Conservation (phyloP, 2,888 invertebrate genomes). For the Malacosoma neustria region DNA sequence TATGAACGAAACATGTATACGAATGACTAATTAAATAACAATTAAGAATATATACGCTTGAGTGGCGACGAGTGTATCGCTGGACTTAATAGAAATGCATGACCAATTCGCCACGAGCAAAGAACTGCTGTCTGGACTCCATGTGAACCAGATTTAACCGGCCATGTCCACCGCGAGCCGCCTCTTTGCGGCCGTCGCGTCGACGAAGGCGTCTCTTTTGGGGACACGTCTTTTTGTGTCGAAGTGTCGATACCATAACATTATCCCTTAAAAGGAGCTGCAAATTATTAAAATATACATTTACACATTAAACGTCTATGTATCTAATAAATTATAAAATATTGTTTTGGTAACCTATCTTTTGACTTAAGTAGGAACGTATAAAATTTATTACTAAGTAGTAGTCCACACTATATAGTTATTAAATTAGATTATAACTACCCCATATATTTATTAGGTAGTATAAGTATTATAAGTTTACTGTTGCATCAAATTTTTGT, state of each 20-base stretch:
- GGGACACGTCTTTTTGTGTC: conserved; percentile 33
- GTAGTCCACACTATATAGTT: too few species aligned
- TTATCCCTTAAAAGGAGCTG: conserved; percentile 33
- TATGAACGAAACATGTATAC: not conserved
- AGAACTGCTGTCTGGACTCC: conserved; percentile 15
- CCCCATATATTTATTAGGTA: too few species aligned
- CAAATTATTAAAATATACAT: conserved; percentile 24
- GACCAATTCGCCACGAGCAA: conserved; percentile 23
- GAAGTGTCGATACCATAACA: too few species aligned
- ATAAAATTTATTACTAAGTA: too few species aligned
- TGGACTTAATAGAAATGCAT: conserved; percentile 42
- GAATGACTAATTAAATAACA: conserved; percentile 4
- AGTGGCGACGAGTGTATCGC: conserved; percentile 19
- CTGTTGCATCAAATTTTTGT: too few species aligned
- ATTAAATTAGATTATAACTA: too few species aligned
- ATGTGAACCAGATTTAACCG: conserved; percentile 18
- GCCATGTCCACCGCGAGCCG: conserved; percentile 24
- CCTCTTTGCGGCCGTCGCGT: conserved; percentile 11
- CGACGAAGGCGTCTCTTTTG: conserved; percentile 19
- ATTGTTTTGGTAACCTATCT: too few species aligned
- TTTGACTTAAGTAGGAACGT: too few species aligned
- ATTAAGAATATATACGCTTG: conserved; percentile 14
- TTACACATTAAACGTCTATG: too few species aligned
- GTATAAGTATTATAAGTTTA: too few species aligned
- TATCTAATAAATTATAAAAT: too few species aligned